These are phyloP conservation scores for Argynnis bischoffii DNA, from an alignment of 2,888 invertebrate species.

Conservation along the genomic window DNA sequence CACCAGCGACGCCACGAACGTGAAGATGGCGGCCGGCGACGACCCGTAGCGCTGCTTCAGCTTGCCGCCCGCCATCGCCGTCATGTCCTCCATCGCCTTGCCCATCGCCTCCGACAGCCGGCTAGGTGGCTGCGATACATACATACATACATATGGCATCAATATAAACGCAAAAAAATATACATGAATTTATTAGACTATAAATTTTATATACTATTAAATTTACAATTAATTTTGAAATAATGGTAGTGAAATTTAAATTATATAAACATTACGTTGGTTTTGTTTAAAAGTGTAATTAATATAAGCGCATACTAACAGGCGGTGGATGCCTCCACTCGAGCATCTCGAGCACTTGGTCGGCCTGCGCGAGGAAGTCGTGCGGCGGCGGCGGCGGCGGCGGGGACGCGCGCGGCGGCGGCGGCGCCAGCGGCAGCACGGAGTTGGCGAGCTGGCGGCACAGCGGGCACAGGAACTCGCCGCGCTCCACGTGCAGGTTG, in stretches of 20 bases:
- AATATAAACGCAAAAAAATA: too few species aligned
- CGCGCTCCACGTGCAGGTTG: conserved; percentile 85
- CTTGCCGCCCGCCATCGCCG: conserved; percentile 91
- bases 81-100: conserved; percentile 97
- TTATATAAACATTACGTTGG: background rate
- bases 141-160: background rate
- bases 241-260: too few species aligned
- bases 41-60: conserved; percentile 86
- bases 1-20: conserved; percentile 94
- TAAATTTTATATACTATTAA: too few species aligned
- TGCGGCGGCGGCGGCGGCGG: conserved; percentile 82
- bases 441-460: conserved; percentile 91
- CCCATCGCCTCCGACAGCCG: conserved; percentile 93
- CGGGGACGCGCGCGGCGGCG: conserved; percentile 84
- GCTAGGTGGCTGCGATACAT: conserved; percentile 81
- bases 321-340: conserved; percentile 80
- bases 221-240: too few species aligned
- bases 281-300: background rate
- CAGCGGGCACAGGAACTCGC: conserved; percentile 97
- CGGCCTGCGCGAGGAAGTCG: conserved; percentile 39
- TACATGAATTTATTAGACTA: too few species aligned
- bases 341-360: conserved; percentile 82
- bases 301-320: conserved; percentile 46
- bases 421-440: conserved; percentile 91
- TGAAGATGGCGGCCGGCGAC: conserved; percentile 84